Evolutionary conservation across 2,888 invertebrate species (phyloP).

Genomic region (Xanthia icteritia): DNA sequence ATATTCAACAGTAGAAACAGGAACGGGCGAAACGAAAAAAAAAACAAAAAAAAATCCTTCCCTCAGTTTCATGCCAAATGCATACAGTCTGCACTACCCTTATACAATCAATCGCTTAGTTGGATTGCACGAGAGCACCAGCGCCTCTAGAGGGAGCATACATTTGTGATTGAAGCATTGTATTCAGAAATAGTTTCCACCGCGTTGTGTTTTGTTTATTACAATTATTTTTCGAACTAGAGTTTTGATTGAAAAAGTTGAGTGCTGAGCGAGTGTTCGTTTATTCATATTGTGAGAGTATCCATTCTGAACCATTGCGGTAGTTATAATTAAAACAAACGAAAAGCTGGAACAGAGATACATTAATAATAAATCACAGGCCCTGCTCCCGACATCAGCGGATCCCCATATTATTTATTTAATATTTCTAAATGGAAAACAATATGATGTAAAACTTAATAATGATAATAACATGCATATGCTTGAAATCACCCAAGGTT

Average conservation of each 20-base stretch:
- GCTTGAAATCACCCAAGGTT: background rate
- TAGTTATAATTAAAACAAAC: too few relatives aligned
- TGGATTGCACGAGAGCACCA: conserved; percentile 5
- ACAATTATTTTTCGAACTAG: conserved; percentile 3
- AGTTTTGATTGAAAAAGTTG: conserved; percentile 35
- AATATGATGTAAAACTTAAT: background rate
- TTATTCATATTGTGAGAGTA: conserved; percentile 3
- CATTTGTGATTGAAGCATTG: conserved; percentile 35
- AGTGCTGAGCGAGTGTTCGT: background rate
- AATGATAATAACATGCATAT: background rate
- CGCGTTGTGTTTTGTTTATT: background rate
- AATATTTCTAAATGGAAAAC: background rate
- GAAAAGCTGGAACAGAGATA: background rate
- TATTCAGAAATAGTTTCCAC: conserved; percentile 28
- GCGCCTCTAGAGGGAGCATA: conserved; percentile 10
- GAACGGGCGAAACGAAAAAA: background rate
- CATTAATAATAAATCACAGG: too few relatives aligned
- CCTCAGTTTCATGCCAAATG: background rate
- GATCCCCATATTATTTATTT: too few relatives aligned
- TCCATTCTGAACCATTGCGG: background rate
- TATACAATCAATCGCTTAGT: conserved; percentile 32
- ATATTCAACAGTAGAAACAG: too few relatives aligned
- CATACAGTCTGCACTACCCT: background rate
- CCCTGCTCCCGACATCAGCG: background rate
- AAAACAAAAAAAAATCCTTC: too few relatives aligned